Percentiles rank a stretch among this genome's conserved stretches.
Evolutionary conservation across 2,113 vertebrate species (phyloP).

Genomic region (Lampris incognitus): DNA sequence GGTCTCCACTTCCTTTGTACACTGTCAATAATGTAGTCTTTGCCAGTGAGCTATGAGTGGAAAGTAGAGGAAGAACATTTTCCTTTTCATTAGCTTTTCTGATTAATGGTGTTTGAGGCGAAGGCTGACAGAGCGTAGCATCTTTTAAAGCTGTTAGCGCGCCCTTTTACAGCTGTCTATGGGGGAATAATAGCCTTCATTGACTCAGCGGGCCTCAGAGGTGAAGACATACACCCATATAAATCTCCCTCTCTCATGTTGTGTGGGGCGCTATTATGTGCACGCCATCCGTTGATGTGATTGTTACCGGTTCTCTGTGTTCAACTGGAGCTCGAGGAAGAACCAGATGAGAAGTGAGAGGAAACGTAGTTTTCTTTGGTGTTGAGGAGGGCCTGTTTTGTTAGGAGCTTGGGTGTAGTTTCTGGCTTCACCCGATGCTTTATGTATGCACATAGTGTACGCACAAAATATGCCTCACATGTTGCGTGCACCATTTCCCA

Average conservation of each 20-base stretch:
- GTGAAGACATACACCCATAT: conserved; percentile 4
- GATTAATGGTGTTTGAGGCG: conserved; percentile 64
- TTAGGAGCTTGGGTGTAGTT: conserved; percentile 15
- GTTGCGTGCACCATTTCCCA: too few relatives aligned
- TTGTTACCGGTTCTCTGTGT: neutral
- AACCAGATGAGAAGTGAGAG: conserved; percentile 9
- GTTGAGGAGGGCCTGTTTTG: conserved; percentile 18
- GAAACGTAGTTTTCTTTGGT: conserved; percentile 16
- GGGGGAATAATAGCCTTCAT: conserved; percentile 70
- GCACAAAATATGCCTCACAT: too few relatives aligned
- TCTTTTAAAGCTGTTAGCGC: conserved; percentile 63
- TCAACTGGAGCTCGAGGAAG: too few relatives aligned
- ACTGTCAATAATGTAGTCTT: conserved; percentile 22
- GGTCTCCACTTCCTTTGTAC: conserved; percentile 41
- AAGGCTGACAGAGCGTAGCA: conserved; percentile 45
- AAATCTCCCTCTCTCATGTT: neutral
- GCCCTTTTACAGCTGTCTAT: conserved; percentile 52
- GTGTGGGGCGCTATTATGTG: neutral
- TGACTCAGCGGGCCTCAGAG: conserved; percentile 54
- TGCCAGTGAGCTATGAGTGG: conserved; percentile 46
- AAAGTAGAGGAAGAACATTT: conserved; percentile 42
- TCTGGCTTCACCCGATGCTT: neutral
- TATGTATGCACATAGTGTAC: neutral
- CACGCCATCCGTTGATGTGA: neutral
- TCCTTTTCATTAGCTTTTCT: conserved; percentile 72